Evolutionary conservation across 2,113 vertebrate species (phyloP).

Genomic region (Butastur rufipennis): DNA sequence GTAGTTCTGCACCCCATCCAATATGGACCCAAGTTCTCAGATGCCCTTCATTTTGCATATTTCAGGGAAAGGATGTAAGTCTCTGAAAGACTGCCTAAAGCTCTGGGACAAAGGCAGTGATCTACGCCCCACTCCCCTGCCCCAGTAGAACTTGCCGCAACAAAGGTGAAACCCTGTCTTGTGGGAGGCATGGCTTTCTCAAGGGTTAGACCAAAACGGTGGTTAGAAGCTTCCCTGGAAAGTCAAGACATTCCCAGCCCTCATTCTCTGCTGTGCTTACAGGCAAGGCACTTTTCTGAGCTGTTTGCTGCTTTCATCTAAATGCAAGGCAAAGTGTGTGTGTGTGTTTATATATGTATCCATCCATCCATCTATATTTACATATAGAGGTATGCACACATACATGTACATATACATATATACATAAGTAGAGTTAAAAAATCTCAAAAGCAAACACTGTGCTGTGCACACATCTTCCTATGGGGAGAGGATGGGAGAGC

Average conservation of each 20-base stretch:
- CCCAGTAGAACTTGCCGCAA: not conserved
- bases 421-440: not conserved
- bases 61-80: not conserved
- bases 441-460: not conserved
- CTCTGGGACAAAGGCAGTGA: not conserved
- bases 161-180: not conserved
- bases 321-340: not conserved
- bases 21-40: not conserved
- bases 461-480: not conserved
- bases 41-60: not conserved
- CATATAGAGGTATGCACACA: not conserved
- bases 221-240: not conserved
- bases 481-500: not conserved
- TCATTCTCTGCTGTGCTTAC: not conserved
- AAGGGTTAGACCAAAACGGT: not conserved
- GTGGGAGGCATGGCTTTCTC: not conserved
- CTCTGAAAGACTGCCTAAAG: not conserved
- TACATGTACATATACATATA: no score
- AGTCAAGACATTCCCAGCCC: not conserved
- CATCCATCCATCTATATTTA: not conserved
- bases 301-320: not conserved
- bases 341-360: not conserved
- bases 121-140: accelerated
- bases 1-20: not conserved
- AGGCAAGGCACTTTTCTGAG: not conserved